These are phyloP conservation scores for Boleophthalmus pectinirostris DNA, from an alignment of 2,113 vertebrate genomes.

Conservation along the genomic window DNA sequence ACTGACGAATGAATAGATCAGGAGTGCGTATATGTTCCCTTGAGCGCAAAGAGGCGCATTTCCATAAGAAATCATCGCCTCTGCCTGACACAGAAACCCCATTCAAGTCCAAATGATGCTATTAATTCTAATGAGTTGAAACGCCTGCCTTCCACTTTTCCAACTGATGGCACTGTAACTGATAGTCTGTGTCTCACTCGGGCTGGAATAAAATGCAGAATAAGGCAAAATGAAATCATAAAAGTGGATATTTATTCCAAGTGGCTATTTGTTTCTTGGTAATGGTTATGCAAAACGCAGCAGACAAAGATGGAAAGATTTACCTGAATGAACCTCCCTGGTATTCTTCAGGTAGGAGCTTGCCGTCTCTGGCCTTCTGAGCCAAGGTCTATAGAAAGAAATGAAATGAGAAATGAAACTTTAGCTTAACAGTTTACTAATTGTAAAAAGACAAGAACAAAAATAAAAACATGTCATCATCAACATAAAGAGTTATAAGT, in stretches of 20 bases:
- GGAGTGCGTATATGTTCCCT: slow-evolving; percentile 25
- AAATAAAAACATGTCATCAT: background rate
- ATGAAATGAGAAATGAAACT: background rate
- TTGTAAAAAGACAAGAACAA: background rate
- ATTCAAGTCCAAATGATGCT: slow-evolving; percentile 70
- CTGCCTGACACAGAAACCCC: slow-evolving; percentile 66
- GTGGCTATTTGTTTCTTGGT: background rate
- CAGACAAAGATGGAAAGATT: slow-evolving; percentile 22
- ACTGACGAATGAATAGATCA: slow-evolving; percentile 25
- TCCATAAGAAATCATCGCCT: slow-evolving; percentile 54
- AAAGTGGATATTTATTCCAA: slow-evolving; percentile 25
- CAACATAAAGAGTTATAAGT: background rate
- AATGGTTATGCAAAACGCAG: background rate
- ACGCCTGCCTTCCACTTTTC: slow-evolving; percentile 35
- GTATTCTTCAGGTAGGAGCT: slow-evolving; percentile 93
- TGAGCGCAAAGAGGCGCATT: slow-evolving; percentile 41
- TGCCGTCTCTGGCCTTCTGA: slow-evolving; percentile 93
- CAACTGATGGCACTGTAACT: slow-evolving; percentile 54
- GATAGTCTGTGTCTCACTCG: slow-evolving; percentile 34
- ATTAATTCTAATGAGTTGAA: slow-evolving; percentile 69
- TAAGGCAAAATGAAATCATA: slow-evolving; percentile 13
- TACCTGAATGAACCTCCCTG: slow-evolving; percentile 98
- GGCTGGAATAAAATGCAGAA: slow-evolving; percentile 24
- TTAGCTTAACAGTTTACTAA: background rate
- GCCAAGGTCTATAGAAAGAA: slow-evolving; percentile 80